Evolutionary conservation across 1,140 invertebrate genomes (phyloP), one percentile per base, ranked within the genome.

Genomic region (Antheraea pernyi): DNA sequence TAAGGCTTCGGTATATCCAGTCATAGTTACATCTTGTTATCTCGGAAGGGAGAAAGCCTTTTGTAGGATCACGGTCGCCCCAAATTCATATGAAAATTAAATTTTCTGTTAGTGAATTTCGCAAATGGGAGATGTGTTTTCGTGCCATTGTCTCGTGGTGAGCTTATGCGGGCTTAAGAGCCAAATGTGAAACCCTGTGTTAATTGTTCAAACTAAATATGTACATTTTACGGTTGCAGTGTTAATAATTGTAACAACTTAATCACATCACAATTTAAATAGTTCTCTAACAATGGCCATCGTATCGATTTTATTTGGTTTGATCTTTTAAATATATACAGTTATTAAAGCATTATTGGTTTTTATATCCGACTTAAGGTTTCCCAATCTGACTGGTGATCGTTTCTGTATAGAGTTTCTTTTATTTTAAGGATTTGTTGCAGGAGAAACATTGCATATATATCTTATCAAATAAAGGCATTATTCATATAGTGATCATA

Each of bases 141-240:
- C 83, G 74, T 78, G 84, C 84, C 80, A 85, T 89, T 91, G 84
- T 90, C 77, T 86, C 75, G 77, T 73, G 76, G 71, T 68, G 76
- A 78, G 86, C 84, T 88, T 88, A 88, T 91, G 83, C 84, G 86
- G 87, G 89, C 82, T 89, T 84, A 84, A 81, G 75, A 68, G 74
- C 73, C 77, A 75, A 87, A 89, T 84, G 83, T 89, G 86, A 83
- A 82, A 82, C 83, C 84, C 77, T 76, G 70, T 85, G 86, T 86
- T 89, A 91, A 91, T 89, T 89, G 86, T 89, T 89, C 84, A 81
- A 89, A 81, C 80, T 88, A 85, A 87, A 80, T 84, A 81, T 86
- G 81, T 88, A 75, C 82, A 77, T 84, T 88, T 85, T 86, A 83
- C 76, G 85, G 86, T 75, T 70, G 74, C 73, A 71, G 81, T 78